Evolutionary conservation across 1,140 invertebrate genomes (phyloP).

Genomic region (Chrysopa pallens): DNA sequence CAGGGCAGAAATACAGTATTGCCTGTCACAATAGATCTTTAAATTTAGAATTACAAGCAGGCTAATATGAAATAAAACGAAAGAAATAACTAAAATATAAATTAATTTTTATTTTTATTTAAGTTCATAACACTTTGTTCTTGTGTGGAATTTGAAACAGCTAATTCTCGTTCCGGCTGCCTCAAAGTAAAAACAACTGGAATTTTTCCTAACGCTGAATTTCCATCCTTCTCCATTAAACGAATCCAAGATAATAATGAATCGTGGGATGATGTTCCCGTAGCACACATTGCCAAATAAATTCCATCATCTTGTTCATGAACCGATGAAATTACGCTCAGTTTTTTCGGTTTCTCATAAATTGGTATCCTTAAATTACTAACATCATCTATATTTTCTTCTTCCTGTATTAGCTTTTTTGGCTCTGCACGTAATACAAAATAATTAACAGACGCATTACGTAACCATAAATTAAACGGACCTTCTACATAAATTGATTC

Average conservation of each 20-base stretch:
- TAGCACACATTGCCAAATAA: constrained; percentile 49
- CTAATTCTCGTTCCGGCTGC: neutral
- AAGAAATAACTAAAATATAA: neutral
- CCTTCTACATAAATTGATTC: constrained; percentile 76
- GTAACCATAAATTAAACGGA: constrained; percentile 65
- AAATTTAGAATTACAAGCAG: too few relatives aligned
- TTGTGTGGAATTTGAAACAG: neutral
- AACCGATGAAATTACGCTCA: constrained; percentile 36
- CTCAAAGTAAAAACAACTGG: constrained; percentile 54
- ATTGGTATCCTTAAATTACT: constrained; percentile 40
- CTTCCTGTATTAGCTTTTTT: constrained; percentile 17
- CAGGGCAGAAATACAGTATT: too few relatives aligned
- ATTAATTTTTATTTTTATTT: constrained; percentile 8
- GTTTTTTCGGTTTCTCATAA: constrained; percentile 22
- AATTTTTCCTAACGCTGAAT: constrained; percentile 51
- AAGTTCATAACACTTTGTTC: neutral
- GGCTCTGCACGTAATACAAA: constrained; percentile 64
- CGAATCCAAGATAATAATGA: constrained; percentile 86
- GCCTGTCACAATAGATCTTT: too few relatives aligned
- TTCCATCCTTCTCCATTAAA: constrained; percentile 55
- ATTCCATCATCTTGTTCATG: constrained; percentile 92
- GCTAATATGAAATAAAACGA: too few relatives aligned
- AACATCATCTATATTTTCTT: constrained; percentile 38
- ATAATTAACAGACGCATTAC: constrained; percentile 58
- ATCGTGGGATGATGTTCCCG: constrained; percentile 73